Evolutionary conservation across 2,797 vertebrate genomes (phyloP).

Genomic region (Lepilemur septentrionalis): DNA sequence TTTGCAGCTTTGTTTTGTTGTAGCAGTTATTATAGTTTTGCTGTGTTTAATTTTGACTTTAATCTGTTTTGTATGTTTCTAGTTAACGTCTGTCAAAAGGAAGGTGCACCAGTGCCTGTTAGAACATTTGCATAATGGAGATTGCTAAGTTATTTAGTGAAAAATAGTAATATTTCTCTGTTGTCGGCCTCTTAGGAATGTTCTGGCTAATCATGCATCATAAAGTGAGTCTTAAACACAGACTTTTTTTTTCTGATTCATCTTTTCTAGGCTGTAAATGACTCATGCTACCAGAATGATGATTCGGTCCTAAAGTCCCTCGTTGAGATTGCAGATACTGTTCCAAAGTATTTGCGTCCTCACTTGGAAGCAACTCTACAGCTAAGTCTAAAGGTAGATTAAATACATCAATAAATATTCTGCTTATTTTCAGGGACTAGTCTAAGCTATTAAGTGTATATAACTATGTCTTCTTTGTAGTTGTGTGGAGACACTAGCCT

Average conservation of each 20-base stretch:
- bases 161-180: neutral
- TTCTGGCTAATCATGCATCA: neutral
- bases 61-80: neutral
- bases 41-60: slow-evolving; percentile 7
- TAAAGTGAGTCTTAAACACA: slow-evolving; percentile 1
- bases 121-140: neutral
- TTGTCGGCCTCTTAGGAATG: neutral
- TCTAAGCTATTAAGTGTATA: slow-evolving; percentile 13
- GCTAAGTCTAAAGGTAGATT: slow-evolving; percentile 95
- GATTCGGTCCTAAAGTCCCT: slow-evolving; percentile 98
- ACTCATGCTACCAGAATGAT: slow-evolving; percentile 96
- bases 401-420: neutral
- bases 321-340: slow-evolving; percentile 98
- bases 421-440: neutral
- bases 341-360: slow-evolving; percentile 96
- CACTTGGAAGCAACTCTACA: slow-evolving; percentile 97
- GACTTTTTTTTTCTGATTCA: neutral
- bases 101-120: neutral
- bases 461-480: slow-evolving; percentile 82
- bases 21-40: neutral
- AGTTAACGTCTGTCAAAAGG: neutral
- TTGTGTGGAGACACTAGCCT: slow-evolving; percentile 94
- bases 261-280: slow-evolving; percentile 92
- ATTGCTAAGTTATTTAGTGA: neutral
- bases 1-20: neutral